Percentiles rank a stretch among this genome's conserved stretches.
Conservation (phyloP, 1,140 invertebrate species). For the Drosophila bocki region DNA sequence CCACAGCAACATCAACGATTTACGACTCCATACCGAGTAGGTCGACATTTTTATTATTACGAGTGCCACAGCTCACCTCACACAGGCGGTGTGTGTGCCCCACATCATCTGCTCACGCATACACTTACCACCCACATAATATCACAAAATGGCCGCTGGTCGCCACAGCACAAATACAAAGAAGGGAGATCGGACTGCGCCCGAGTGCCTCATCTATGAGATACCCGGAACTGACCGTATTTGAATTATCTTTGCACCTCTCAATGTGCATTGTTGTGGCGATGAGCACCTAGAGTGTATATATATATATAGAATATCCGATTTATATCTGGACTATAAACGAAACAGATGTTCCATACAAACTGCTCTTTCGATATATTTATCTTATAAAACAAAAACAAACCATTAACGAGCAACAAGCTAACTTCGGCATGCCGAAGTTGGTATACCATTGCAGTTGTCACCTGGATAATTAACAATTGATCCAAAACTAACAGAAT, state of each 20-base stretch:
- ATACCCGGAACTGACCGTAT: neutral
- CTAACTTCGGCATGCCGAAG: too few species aligned
- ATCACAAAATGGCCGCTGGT: conserved; percentile 32
- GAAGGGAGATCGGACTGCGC: neutral
- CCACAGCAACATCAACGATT: conserved; percentile 64
- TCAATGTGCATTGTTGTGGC: neutral
- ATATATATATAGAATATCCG: too few species aligned
- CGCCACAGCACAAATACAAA: conserved; percentile 1
- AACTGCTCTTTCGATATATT: too few species aligned
- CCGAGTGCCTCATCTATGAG: neutral
- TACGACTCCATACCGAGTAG: conserved; percentile 62
- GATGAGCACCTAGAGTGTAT: too few species aligned
- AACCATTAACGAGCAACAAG: too few species aligned
- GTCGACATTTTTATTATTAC: conserved; percentile 58
- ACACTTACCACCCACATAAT: conserved; percentile 7
- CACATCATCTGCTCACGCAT: conserved; percentile 18
- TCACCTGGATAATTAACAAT: too few species aligned
- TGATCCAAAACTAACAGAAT: too few species aligned
- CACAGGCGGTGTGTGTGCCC: conserved; percentile 8
- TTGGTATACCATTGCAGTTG: too few species aligned
- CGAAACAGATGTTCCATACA: too few species aligned
- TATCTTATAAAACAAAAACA: too few species aligned
- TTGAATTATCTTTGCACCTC: neutral
- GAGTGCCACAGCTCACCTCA: conserved; percentile 40
- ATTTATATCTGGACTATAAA: too few species aligned